Conservation (phyloP, 2,113 vertebrate genomes). For the Ceuthmochares aereus region DNA sequence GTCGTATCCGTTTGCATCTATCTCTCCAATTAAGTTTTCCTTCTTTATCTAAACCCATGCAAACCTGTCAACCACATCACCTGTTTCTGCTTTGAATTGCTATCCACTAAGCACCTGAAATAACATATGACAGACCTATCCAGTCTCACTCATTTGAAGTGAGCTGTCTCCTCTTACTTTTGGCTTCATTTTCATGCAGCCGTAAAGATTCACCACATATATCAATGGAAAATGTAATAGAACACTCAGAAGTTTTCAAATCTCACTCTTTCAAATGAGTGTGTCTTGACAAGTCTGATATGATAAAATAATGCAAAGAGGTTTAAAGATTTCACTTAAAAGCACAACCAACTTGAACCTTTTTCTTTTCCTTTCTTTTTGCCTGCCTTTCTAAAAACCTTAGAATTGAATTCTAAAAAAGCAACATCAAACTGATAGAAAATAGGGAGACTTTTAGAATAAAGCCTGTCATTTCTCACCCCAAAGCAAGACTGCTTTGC, state of each 20-base stretch:
- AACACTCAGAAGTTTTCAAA: constrained; percentile 76
- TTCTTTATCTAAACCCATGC: constrained; percentile 27
- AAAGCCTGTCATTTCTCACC: neutral
- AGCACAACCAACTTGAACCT: constrained; percentile 29
- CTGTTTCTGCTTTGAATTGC: constrained; percentile 1
- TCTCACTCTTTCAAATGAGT: constrained; percentile 78
- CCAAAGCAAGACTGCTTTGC: neutral
- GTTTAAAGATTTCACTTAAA: constrained; percentile 58
- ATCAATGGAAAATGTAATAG: constrained; percentile 72
- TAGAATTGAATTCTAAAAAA: neutral
- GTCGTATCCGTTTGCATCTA: neutral
- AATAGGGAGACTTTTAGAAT: neutral
- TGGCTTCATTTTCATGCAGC: constrained; percentile 54
- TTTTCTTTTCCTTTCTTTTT: neutral
- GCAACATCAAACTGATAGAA: neutral
- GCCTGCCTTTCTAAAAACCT: neutral
- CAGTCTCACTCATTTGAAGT: constrained; percentile 50
- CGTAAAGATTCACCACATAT: constrained; percentile 30
- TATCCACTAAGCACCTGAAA: constrained; percentile 52
- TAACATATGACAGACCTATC: constrained; percentile 49
- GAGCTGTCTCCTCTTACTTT: constrained; percentile 33
- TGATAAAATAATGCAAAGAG: constrained; percentile 55
- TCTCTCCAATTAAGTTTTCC: neutral
- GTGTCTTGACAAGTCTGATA: constrained; percentile 72
- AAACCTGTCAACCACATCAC: constrained; percentile 39